Base-by-base conservation (phyloP, 2,797 vertebrate genomes). In the Crax fasciolata region DNA sequence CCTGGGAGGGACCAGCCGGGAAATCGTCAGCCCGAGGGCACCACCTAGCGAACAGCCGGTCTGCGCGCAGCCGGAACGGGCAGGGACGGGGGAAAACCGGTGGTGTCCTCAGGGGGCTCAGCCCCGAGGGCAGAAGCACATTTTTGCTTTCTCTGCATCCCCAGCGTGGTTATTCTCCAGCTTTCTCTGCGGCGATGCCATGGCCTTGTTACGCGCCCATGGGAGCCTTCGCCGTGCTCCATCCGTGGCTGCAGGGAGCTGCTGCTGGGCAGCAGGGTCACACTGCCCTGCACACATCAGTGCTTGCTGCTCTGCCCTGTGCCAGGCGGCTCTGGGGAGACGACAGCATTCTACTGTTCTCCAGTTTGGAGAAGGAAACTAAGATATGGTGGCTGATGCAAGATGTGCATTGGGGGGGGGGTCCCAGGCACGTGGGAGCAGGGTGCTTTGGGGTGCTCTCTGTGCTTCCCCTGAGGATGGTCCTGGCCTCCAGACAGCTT, bases 41-140 rank as follows among this genome's bases (percentile, higher is more conserved):
- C 96, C 97, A 97, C 79, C 97, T 96, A 95, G 96, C 96, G 97
- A 92, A 91, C 46, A 89, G 70, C 3, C 1, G 70, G 65, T 65
- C 62, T 13, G 66, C 65, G 24, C 32, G 48, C 49, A 54, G 30
- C 28, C 12, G 73, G 21, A 51, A 51, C 1, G 66, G 73, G 70
- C 79, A 87, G 49, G 51, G 84, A 46, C 0, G 5, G n/a, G 27
- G 4, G 27, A 65, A 78, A 88, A 68, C 8, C 3, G 3, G 27
- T 16, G 6, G 1, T 4, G 10, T 19, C 46, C 21, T 23, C 32
- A 11, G 8, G n/a, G 27, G 6, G 10, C 28, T 76, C 65, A 52
- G 14, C 28, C 12, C 9, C 2, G 27, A 25, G 27, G 6, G 39
- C 21, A 74, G 48, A 55, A 38, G 41, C 41, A 58, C 0, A 1